Base-by-base conservation (phyloP, 2,888 invertebrate species). In the Fissipunctia ypsillon region DNA sequence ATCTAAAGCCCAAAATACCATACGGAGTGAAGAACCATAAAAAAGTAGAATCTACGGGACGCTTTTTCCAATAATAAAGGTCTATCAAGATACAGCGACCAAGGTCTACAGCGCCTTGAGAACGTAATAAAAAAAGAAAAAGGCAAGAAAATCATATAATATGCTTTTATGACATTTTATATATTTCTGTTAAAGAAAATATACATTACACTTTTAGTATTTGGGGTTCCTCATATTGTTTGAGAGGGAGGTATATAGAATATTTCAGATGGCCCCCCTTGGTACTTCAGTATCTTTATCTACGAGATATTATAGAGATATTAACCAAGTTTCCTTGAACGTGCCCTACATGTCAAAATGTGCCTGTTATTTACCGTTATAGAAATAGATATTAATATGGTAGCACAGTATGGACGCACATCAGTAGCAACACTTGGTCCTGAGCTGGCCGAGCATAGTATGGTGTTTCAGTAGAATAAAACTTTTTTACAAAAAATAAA, bases 101-200 rank as follows among this genome's bases (percentile, higher is more conserved):
- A 79, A 81, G 72, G 68, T 57, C 64, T 31, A 63, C 54, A 50
- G 19, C 31, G 72, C 60, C 80, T 84, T 82, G 54, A 69, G 57
- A 81, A 84, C 72, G 78, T 76, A 78, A 71, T 87, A 85, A 86
- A 89, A 86, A 81, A 84, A 70, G 76, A 81, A 80, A 80, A 81
- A 81, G 67, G 69, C 66, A 71, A 67, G 71, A 67, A 78, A 65
- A 64, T 77, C 83, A 76, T 78, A 74, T 89, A 88, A 87, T 83
- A 85, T 81, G 72, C 73, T 85, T 90, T 90, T 90, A 90, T 84
- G 87, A 67, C 82, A 71, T 88, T 87, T 87, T 88, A 89, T 89
- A 88, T 88, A 88, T 91, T 88, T 88, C 85, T 86, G 89, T 87
- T 85, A 85, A 81, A 81, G 69, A 84, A 87, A 88, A 89, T 81